Evolutionary conservation across 1,140 invertebrate species (phyloP), one percentile per base, ranked within the genome.

Genomic region (Drosophila cardini): DNA sequence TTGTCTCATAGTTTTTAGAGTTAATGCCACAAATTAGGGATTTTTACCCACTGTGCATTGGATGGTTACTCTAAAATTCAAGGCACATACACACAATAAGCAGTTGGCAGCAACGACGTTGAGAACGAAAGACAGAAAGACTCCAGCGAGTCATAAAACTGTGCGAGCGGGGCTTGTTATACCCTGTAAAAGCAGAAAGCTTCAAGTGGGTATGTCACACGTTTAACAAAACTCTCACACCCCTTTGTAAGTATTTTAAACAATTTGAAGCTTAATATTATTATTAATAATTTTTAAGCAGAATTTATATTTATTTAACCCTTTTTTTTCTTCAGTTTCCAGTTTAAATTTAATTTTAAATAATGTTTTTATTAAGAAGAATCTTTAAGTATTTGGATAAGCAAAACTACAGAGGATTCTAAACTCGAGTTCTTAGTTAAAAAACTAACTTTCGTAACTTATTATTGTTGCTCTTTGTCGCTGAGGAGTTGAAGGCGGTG

Each of bases 61-160:
- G 32, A 68, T 46, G 50, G 56, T 52, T 73, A 73, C 56, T 73
- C 64, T 69, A 53, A 78, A 74, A 76, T 83, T 83, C 61, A 46
- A 48, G 48, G 76, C 77, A 78, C 80, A 76, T 72, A 77, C 62
- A 71, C 64, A 83, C 80, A 71, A 77, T 80, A 77, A 77, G 76
- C 81, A 69, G 61, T 52, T 53, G 62, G 58, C 60, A 60, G 43
- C 30, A 72, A 36, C 43, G 42, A 43, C 16, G 57, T 45, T 36
- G 13, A 16, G 42, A 38, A 45, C 52, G 26, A 42, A 40, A 46
- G 56, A 43, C 53, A 68, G 45, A 50, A 46, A 61, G 76, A 78
- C 79, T 86, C 72, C 64, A 75, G 80, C 72, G 83, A 80, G 80
- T 84, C 83, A 81, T 87, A 87, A 87, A 86, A 86, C 61, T 76